phyloP scores from a whole-genome alignment of 2,888 invertebrate genomes.

The Pseudococcus viburni region DNA sequence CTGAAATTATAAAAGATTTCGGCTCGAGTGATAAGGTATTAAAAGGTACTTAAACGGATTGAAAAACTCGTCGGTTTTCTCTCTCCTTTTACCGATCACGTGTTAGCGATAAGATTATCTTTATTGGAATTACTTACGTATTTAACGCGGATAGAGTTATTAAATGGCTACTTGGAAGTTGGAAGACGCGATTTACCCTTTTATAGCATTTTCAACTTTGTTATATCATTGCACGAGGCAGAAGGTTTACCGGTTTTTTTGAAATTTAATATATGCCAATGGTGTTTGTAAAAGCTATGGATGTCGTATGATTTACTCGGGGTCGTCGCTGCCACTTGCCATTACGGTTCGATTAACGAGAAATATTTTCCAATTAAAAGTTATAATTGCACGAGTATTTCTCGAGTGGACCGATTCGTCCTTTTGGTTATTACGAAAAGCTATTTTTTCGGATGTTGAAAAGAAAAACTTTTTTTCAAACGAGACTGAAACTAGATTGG shows the following conservation, averaged over 20 bases:
- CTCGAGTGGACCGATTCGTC: conserved; percentile 6
- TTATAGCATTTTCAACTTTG: conserved; percentile 39
- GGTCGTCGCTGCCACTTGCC: neutral
- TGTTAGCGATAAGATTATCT: conserved; percentile 29
- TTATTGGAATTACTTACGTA: conserved; percentile 15
- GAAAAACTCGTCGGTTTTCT: neutral
- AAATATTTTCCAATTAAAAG: conserved; percentile 44
- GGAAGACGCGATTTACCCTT: neutral
- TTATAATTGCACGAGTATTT: conserved; percentile 11
- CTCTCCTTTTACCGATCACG: conserved; percentile 17
- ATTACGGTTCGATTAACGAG: conserved; percentile 5
- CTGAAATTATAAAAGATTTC: neutral
- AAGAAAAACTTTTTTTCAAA: conserved; percentile 17
- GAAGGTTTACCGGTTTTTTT: neutral
- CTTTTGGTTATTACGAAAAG: conserved; percentile 15
- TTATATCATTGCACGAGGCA: neutral
- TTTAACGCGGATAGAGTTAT: conserved; percentile 12
- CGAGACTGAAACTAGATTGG: neutral
- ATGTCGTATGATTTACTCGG: neutral
- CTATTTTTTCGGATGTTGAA: conserved; percentile 7
- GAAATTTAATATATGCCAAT: neutral
- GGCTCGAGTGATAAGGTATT: conserved; percentile 3
- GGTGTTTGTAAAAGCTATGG: neutral
- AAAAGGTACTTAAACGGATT: conserved; percentile 1
- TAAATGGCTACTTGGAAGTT: neutral